These are phyloP conservation scores for Chlorops oryzae DNA, from an alignment of 1,140 invertebrate genomes.

Conservation along the genomic window DNA sequence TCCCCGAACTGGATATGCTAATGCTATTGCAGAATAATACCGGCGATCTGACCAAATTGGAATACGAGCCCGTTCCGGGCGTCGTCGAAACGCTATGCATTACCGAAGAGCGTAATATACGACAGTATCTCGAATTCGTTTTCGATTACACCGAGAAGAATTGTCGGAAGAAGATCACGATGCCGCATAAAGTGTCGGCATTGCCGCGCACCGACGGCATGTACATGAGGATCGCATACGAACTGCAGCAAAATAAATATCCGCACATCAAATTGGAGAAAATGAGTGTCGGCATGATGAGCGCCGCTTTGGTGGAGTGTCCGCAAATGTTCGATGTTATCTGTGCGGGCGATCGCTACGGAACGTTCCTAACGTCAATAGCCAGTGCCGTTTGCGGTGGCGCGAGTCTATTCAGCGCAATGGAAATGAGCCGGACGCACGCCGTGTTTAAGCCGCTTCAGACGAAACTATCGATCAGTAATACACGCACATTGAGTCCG, in stretches of 20 bases:
- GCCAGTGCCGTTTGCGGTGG: conserved; percentile 32
- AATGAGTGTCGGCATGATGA: conserved; percentile 23
- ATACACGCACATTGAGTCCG: conserved; percentile 29
- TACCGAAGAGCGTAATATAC: conserved; percentile 3
- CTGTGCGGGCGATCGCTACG: conserved; percentile 35
- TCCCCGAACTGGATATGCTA: conserved; percentile 26
- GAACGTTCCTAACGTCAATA: conserved; percentile 33
- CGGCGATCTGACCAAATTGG: conserved; percentile 32
- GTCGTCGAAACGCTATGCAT: conserved; percentile 36
- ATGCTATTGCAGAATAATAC: conserved; percentile 33
- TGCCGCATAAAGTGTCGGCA: conserved; percentile 26
- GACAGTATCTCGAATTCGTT: conserved; percentile 21
- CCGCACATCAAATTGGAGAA: conserved; percentile 23
- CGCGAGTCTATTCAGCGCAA: conserved; percentile 31
- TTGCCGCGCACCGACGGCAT: conserved; percentile 31
- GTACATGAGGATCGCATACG: conserved; percentile 16
- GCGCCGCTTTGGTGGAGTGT: conserved; percentile 16
- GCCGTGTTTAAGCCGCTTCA: conserved; percentile 39
- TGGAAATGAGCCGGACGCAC: conserved; percentile 28
- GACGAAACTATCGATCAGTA: conserved; percentile 34
- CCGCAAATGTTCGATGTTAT: conserved; percentile 30
- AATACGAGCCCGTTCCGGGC: conserved; percentile 33
- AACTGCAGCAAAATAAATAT: conserved; percentile 10
- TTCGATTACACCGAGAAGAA: conserved; percentile 16
- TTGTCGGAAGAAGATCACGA: conserved; percentile 21